Percentiles rank a stretch among this genome's conserved stretches.
Evolutionary conservation across 2,888 invertebrate species (phyloP).

Genomic region (Drosophila diplacantha): DNA sequence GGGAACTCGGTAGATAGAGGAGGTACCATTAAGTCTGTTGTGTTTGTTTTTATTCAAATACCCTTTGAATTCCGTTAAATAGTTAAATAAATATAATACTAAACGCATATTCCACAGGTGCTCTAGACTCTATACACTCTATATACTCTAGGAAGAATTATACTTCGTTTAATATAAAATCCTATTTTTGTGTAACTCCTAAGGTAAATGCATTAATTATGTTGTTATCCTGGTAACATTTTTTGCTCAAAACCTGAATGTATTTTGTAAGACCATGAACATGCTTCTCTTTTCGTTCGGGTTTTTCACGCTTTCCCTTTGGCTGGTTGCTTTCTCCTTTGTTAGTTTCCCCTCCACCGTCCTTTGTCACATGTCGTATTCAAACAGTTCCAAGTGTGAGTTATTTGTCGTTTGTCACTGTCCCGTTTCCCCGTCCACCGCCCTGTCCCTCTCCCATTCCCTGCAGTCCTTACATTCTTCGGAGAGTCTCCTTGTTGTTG

Average conservation of each 20-base stretch:
- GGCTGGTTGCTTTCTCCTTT: constrained; percentile 23
- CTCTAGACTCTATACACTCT: no score
- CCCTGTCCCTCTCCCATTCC: neutral
- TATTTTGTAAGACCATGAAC: constrained; percentile 5
- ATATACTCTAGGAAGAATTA: no score
- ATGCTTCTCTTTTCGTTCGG: neutral
- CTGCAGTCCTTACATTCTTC: constrained; percentile 53
- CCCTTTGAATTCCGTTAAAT: no score
- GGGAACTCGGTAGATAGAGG: neutral
- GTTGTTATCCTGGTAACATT: neutral
- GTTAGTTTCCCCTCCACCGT: constrained; percentile 24
- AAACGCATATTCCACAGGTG: no score
- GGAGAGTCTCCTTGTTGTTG: constrained; percentile 41
- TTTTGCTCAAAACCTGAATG: neutral
- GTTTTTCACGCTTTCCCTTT: constrained; percentile 22
- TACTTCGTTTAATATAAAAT: no score
- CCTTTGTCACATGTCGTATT: constrained; percentile 67
- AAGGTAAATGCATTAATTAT: neutral
- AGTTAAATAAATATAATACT: no score
- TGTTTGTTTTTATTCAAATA: no score
- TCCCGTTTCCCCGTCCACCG: constrained; percentile 5
- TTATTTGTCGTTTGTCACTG: constrained; percentile 69
- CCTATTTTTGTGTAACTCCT: neutral
- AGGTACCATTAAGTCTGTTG: no score
- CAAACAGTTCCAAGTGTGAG: constrained; percentile 67